These are phyloP conservation scores for Smittia sp. DNA, from an alignment of 2,888 invertebrate genomes.

Conservation along the genomic window DNA sequence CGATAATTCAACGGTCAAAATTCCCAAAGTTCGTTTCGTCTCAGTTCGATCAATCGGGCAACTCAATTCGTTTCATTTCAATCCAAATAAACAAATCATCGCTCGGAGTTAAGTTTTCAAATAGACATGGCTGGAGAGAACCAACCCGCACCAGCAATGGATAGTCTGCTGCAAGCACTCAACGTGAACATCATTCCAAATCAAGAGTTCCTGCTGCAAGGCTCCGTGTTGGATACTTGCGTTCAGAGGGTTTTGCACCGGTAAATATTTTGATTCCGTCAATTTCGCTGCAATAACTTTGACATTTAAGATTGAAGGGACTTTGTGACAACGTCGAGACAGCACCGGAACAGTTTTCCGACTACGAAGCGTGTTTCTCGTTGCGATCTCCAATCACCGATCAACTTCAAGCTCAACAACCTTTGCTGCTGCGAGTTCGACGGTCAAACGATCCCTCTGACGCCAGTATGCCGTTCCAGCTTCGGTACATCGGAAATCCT, in stretches of 20 bases:
- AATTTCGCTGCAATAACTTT: not conserved
- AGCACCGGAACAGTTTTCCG: constrained; percentile 87
- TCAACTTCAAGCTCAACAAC: constrained; percentile 47
- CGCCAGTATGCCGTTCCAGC: constrained; percentile 67
- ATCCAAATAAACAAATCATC: no score
- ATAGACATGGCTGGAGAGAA: constrained; percentile 32
- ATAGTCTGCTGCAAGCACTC: constrained; percentile 73
- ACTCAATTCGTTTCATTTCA: no score
- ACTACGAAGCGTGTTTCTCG: constrained; percentile 88
- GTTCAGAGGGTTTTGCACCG: constrained; percentile 88
- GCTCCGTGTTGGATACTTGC: constrained; percentile 86
- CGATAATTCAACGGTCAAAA: no score
- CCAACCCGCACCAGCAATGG: constrained; percentile 37
- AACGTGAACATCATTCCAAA: constrained; percentile 86
- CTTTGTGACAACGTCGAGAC: constrained; percentile 90
- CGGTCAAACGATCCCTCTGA: constrained; percentile 76
- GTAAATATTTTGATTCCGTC: constrained; percentile 42
- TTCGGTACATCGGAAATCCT: constrained; percentile 88
- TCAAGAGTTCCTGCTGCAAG: constrained; percentile 90
- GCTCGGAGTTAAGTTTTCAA: no score
- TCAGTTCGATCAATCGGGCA: no score
- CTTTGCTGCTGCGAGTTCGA: constrained; percentile 71
- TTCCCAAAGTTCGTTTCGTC: no score
- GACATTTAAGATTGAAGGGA: constrained; percentile 64
- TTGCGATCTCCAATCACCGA: constrained; percentile 66